Conservation (phyloP, 2,888 invertebrate genomes). For the Hypselothyrea guttata region DNA sequence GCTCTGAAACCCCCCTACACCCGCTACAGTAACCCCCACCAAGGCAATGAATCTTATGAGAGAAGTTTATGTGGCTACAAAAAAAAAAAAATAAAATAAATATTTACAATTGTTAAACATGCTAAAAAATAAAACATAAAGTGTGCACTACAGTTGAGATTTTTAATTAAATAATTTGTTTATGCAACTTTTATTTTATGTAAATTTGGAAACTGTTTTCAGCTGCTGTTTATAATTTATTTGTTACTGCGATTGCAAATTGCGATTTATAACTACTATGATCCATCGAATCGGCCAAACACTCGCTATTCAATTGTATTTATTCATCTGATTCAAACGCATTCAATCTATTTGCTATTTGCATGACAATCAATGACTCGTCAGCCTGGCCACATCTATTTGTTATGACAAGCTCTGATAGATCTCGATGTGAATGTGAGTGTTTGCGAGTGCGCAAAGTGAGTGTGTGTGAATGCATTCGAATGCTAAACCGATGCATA, state of each 20-base stretch:
- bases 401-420: conserved; percentile 32
- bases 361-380: conserved; percentile 52
- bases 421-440: conserved; percentile 27
- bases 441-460: conserved; percentile 19
- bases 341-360: conserved; percentile 27
- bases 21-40: conserved; percentile 11
- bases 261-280: conserved; percentile 39
- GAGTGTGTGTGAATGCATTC: conserved; percentile 20
- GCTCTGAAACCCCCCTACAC: background rate
- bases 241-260: conserved; percentile 48
- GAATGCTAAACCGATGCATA: conserved; percentile 32
- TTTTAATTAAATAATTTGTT: background rate
- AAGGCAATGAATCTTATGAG: conserved; percentile 41
- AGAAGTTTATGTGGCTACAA: conserved; percentile 5
- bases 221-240: conserved; percentile 39
- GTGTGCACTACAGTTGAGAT: conserved; percentile 24
- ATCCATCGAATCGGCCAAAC: conserved; percentile 27
- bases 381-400: conserved; percentile 41
- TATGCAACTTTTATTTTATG: conserved; percentile 3
- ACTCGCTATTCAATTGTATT: conserved; percentile 39
- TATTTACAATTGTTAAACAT: conserved; percentile 45
- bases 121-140: conserved; percentile 22
- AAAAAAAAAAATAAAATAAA: conserved; percentile 19
- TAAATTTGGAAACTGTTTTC: conserved; percentile 25
- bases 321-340: conserved; percentile 26